These are phyloP conservation scores for Cheilinus undulatus DNA, from an alignment of 2,113 vertebrate species.

Conservation along the genomic window DNA sequence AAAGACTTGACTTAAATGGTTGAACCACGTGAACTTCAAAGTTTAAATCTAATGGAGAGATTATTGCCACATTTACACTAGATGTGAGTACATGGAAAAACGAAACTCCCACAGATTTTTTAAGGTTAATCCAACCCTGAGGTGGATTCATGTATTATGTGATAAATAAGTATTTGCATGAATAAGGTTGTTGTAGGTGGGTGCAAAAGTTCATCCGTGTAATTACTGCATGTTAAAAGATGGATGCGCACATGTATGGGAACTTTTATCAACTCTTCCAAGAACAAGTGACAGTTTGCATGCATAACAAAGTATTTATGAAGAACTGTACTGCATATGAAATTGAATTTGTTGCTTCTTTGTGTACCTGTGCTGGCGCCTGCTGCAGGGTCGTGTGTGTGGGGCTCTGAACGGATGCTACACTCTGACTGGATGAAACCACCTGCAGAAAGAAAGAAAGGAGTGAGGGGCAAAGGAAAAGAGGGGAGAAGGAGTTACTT, in stretches of 20 bases:
- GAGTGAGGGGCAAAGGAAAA: neutral
- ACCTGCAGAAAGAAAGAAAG: slow-evolving; percentile 53
- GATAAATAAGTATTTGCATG: neutral
- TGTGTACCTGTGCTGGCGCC: slow-evolving; percentile 74
- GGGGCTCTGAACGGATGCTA: slow-evolving; percentile 72
- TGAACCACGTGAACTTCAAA: neutral
- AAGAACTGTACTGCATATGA: neutral
- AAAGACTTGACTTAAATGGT: neutral
- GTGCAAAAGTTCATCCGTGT: neutral
- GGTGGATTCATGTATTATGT: neutral
- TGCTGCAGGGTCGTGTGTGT: slow-evolving; percentile 68
- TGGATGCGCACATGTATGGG: neutral
- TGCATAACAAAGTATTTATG: neutral
- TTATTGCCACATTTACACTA: neutral
- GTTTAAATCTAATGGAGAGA: neutral
- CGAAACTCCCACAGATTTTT: neutral
- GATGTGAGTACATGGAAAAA: neutral
- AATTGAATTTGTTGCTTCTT: neutral
- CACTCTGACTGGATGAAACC: slow-evolving; percentile 66
- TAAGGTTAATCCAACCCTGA: neutral
- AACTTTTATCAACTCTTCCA: neutral
- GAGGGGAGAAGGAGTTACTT: neutral
- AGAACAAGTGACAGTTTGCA: neutral
- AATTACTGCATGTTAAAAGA: slow-evolving; percentile 1
- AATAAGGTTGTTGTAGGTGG: neutral